Base-by-base conservation (phyloP, 2,113 vertebrate species). In the Alectura lathami region DNA sequence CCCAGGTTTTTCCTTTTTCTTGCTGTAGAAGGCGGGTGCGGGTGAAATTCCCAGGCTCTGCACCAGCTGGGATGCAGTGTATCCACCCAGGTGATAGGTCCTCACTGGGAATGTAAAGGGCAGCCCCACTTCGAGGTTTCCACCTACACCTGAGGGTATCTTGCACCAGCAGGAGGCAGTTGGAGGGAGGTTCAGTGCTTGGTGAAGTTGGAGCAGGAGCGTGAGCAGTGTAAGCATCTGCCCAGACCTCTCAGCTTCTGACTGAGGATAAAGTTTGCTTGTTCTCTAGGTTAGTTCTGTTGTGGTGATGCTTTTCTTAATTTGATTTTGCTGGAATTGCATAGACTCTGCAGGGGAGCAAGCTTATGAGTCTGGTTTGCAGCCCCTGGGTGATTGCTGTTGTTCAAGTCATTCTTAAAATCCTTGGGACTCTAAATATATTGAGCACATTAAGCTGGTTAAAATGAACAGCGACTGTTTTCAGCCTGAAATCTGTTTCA, bases 391-490 rank as follows among this genome's bases (percentile, higher is more conserved):
- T 93, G 59, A 77, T 84, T 20, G 2, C 59, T 89, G 75, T 68
- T 79, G 83, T 50, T 91, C 1, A 3, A 91, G 74, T 53, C 60
- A 3, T 94, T 75, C 93, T 88, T 83, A 94, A 94, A 93, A 94
- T 92, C 81, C 91, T 75, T 2, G 78, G 29, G 43, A 76, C 80
- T 93, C 66, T 68, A 36, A 92, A 92, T 88, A 47, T 90, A 88
- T 83, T 76, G 93, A 73, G 76, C 54, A 20, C 88, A 84, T 93
- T 93, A 93, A 94, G 83, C 69, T 4, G 1, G 34, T 50, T 90
- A 79, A 94, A 95, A 95, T 82, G 85, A 96, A 95, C 92, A 80
- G 95, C 4, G 13, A 42, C 6, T 90, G 80, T 91, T 97, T 96
- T 93, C 80, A 88, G 75, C 72, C 5, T 96, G 90, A 86, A 94